These are phyloP conservation scores for Vanessa atalanta DNA, from an alignment of 1,140 invertebrate species.

Conservation along the genomic window DNA sequence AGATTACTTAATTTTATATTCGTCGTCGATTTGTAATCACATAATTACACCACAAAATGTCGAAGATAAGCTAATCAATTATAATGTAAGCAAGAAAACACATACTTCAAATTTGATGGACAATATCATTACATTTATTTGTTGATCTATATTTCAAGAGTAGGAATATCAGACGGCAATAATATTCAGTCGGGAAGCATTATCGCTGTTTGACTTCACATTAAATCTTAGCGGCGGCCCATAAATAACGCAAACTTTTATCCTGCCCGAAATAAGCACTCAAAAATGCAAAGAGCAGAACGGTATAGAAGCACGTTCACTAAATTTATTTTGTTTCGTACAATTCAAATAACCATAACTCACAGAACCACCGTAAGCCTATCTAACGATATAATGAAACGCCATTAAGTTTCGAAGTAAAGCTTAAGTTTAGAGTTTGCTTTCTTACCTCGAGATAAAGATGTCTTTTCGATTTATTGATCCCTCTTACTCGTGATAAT, in stretches of 20 bases:
- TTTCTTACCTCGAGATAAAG: slow-evolving; percentile 69
- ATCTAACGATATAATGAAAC: slow-evolving; percentile 80
- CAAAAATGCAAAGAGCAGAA: slow-evolving; percentile 81
- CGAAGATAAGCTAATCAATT: too few relatives aligned
- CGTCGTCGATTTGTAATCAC: too few relatives aligned
- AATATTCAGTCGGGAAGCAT: slow-evolving; percentile 73
- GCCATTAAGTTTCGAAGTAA: slow-evolving; percentile 73
- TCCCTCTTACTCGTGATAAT: slow-evolving; percentile 49
- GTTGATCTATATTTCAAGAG: slow-evolving; percentile 25
- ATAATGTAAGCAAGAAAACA: too few relatives aligned
- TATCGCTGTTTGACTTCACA: slow-evolving; percentile 80
- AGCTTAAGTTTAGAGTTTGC: slow-evolving; percentile 72
- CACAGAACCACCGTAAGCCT: slow-evolving; percentile 70
- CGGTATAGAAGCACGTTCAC: slow-evolving; percentile 78
- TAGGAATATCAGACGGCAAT: slow-evolving; percentile 45
- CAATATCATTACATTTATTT: slow-evolving; percentile 17
- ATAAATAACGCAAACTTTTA: slow-evolving; percentile 81
- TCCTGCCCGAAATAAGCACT: slow-evolving; percentile 80
- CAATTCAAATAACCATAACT: slow-evolving; percentile 81
- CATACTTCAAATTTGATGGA: slow-evolving; percentile 9
- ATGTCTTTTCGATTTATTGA: slow-evolving; percentile 78
- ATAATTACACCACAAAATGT: too few relatives aligned
- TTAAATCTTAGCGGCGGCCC: slow-evolving; percentile 76
- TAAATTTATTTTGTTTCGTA: slow-evolving; percentile 81
- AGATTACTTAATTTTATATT: too few relatives aligned